Percentiles rank a stretch among this genome's conserved stretches.
These are phyloP conservation scores for Pyrgus malvae DNA, from an alignment of 2,888 invertebrate genomes.

Conservation along the genomic window DNA sequence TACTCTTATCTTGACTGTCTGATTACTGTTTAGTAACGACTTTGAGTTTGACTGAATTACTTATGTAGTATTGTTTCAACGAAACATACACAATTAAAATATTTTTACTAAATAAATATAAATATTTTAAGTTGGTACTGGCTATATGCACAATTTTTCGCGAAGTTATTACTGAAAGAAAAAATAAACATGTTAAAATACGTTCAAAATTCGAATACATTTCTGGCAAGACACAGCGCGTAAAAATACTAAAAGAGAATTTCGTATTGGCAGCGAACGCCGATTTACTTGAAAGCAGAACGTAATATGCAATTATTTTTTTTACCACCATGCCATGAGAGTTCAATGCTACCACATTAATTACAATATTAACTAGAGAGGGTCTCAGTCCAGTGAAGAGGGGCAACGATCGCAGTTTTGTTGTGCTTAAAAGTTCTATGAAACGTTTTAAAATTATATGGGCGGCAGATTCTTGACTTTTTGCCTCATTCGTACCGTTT, in stretches of 20 bases:
- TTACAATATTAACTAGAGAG: constrained; percentile 65
- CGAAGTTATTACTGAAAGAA: no score
- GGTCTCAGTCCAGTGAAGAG: constrained; percentile 60
- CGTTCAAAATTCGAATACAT: neutral
- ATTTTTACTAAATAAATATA: no score
- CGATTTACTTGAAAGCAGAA: constrained; percentile 53
- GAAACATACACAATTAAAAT: no score
- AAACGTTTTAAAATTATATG: constrained; percentile 29
- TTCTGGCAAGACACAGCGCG: constrained; percentile 37
- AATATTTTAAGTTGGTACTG: no score
- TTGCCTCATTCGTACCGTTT: constrained; percentile 14
- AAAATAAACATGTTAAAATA: no score
- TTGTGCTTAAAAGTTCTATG: constrained; percentile 36
- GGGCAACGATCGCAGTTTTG: constrained; percentile 35
- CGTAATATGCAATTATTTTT: constrained; percentile 62
- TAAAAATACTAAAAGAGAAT: neutral
- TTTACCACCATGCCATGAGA: constrained; percentile 56
- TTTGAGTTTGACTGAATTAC: no score
- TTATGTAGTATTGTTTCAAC: no score
- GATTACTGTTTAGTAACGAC: no score
- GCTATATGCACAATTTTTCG: no score
- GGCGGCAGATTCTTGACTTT: constrained; percentile 19
- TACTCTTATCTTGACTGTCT: no score
- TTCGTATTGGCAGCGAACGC: constrained; percentile 41
- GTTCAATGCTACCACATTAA: constrained; percentile 65